A percentile compares a stretch with the other conserved stretches of the same genome.
These are phyloP conservation scores for Indri indri DNA, from an alignment of 2,113 vertebrate species.

Conservation along the genomic window DNA sequence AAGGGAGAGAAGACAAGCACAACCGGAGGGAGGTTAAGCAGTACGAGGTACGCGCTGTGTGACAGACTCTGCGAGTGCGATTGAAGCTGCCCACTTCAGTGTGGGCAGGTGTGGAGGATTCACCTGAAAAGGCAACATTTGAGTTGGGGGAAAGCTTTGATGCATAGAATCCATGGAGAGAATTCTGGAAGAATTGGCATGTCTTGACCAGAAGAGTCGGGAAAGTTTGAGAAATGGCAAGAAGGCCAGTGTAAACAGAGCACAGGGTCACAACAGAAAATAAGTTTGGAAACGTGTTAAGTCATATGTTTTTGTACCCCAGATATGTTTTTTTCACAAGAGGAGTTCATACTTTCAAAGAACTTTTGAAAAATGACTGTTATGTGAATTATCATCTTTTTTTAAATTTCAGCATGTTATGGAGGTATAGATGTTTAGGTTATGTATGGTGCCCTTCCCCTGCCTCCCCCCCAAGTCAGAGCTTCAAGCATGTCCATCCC, in stretches of 20 bases:
- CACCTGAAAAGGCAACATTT: background rate
- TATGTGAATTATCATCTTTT: background rate
- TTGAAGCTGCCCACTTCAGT: background rate
- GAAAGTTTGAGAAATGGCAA: background rate
- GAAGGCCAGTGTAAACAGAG: background rate
- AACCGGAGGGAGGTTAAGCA: background rate
- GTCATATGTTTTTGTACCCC: background rate
- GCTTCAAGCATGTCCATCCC: too few relatives aligned
- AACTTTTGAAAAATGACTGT: background rate
- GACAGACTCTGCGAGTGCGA: too few relatives aligned
- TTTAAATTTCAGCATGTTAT: background rate
- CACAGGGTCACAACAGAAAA: background rate
- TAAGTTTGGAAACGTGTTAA: background rate
- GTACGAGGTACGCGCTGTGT: background rate
- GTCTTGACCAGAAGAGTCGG: background rate
- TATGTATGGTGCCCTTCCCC: too few relatives aligned
- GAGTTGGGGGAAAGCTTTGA: background rate
- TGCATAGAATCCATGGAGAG: background rate
- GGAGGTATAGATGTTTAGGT: too few relatives aligned
- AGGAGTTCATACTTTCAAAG: background rate
- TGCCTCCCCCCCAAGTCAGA: too few relatives aligned
- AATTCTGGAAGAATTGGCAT: background rate
- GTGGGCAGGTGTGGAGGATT: background rate
- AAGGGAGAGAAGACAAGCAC: background rate
- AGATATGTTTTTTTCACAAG: background rate